These are phyloP conservation scores for Drosophila subquinaria DNA, from an alignment of 2,888 invertebrate species.

Conservation along the genomic window DNA sequence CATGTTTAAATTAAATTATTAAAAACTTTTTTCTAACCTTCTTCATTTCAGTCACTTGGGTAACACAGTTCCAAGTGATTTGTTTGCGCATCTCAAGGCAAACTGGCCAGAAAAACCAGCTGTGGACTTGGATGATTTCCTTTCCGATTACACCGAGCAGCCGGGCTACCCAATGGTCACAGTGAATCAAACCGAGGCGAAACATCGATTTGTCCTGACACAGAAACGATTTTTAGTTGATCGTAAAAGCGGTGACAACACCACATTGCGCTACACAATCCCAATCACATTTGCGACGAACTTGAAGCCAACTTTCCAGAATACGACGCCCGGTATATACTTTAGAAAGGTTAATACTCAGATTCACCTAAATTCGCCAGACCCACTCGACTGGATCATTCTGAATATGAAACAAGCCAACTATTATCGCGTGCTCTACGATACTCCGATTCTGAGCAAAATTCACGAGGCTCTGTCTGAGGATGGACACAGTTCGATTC, in stretches of 20 bases:
- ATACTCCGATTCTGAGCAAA: conserved; percentile 87
- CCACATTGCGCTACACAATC: conserved; percentile 69
- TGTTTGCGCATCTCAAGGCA: conserved; percentile 86
- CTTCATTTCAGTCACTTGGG: conserved; percentile 57
- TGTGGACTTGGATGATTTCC: conserved; percentile 80
- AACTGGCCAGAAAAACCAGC: conserved; percentile 70
- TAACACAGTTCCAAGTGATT: conserved; percentile 86
- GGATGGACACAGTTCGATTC: conserved; percentile 63
- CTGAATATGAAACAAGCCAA: conserved; percentile 81
- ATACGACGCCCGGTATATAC: conserved; percentile 66
- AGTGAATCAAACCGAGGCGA: conserved; percentile 79
- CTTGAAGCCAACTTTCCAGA: conserved; percentile 60
- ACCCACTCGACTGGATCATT: conserved; percentile 78
- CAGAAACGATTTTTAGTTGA: conserved; percentile 77
- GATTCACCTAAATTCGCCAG: conserved; percentile 22
- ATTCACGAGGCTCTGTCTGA: conserved; percentile 59
- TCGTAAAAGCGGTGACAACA: conserved; percentile 58
- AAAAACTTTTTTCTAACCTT: not conserved
- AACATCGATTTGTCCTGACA: conserved; percentile 36
- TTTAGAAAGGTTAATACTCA: conserved; percentile 45
- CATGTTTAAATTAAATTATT: not conserved
- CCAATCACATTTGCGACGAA: conserved; percentile 82
- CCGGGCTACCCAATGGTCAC: conserved; percentile 89
- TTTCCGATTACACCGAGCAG: conserved; percentile 89
- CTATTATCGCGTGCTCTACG: conserved; percentile 90